Evolutionary conservation across 2,797 vertebrate species (phyloP).

Genomic region (Crenuchus spilurus): DNA sequence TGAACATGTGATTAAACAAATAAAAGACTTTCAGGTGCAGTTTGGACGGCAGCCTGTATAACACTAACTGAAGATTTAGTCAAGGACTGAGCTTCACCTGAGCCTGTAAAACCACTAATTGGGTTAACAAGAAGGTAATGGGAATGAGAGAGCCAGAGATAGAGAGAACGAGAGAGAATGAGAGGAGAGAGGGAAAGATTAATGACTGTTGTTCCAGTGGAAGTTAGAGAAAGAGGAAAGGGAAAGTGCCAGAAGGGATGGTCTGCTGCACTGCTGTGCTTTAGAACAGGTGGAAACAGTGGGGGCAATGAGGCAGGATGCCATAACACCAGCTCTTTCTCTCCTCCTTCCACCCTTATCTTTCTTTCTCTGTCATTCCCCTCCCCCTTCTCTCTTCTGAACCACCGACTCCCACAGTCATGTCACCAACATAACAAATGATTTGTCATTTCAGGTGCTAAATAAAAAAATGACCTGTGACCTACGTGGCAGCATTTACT

Average conservation of each 20-base stretch:
- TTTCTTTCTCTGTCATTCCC: neutral
- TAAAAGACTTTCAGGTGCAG: too few relatives aligned
- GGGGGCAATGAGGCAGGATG: conserved; percentile 38
- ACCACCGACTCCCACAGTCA: neutral
- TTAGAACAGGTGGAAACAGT: conserved; percentile 36
- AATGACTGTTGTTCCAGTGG: conserved; percentile 33
- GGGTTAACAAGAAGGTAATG: neutral
- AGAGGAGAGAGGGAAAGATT: conserved; percentile 11
- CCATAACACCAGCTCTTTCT: conserved; percentile 11
- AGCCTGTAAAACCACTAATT: too few relatives aligned
- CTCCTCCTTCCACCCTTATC: neutral
- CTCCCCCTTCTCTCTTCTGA: neutral
- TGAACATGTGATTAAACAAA: too few relatives aligned
- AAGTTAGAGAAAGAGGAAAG: conserved; percentile 37
- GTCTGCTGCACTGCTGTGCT: conserved; percentile 37
- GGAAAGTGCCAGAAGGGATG: conserved; percentile 42
- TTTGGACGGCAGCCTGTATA: too few relatives aligned
- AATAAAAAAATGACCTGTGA: neutral
- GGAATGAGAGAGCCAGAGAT: too few relatives aligned
- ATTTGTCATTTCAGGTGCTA: neutral
- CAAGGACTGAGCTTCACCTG: neutral
- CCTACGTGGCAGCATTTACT: neutral
- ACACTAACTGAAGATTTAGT: neutral
- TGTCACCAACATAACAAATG: neutral
- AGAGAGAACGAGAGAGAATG: neutral